phyloP scores from a whole-genome alignment of 2,888 invertebrate genomes.

The Drosophila melanosoma region DNA sequence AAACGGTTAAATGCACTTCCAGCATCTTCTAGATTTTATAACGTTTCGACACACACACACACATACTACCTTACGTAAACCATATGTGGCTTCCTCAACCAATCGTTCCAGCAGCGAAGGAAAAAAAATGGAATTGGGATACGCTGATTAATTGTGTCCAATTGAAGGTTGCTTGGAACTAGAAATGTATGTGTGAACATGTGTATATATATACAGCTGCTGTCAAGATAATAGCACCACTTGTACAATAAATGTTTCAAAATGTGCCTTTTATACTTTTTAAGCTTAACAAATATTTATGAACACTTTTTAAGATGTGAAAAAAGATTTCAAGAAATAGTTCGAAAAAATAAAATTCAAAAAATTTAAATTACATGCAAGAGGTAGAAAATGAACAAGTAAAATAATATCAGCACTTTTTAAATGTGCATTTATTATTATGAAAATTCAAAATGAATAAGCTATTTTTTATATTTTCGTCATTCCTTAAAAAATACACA shows the following conservation, averaged over 20 bases:
- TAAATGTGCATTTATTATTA: neutral
- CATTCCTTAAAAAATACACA: neutral
- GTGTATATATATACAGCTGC: neutral
- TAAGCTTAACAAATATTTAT: neutral
- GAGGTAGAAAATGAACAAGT: neutral
- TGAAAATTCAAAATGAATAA: neutral
- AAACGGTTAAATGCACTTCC: conserved; percentile 23
- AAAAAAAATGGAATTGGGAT: conserved; percentile 26
- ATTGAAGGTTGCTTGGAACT: conserved; percentile 50
- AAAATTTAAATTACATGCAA: neutral
- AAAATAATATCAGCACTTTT: neutral
- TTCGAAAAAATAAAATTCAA: neutral
- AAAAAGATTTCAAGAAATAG: neutral
- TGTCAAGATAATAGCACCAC: neutral
- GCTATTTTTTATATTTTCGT: neutral
- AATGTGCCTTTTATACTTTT: neutral
- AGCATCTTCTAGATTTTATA: neutral
- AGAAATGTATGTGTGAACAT: neutral
- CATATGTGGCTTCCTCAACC: conserved; percentile 30
- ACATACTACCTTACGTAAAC: conserved; percentile 1
- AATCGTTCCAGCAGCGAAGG: conserved; percentile 7
- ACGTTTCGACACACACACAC: neutral
- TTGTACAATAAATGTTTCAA: neutral
- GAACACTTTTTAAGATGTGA: neutral
- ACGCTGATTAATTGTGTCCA: conserved; percentile 62